Evolutionary conservation across 2,113 vertebrate genomes (phyloP).

Genomic region (Lanius collurio): DNA sequence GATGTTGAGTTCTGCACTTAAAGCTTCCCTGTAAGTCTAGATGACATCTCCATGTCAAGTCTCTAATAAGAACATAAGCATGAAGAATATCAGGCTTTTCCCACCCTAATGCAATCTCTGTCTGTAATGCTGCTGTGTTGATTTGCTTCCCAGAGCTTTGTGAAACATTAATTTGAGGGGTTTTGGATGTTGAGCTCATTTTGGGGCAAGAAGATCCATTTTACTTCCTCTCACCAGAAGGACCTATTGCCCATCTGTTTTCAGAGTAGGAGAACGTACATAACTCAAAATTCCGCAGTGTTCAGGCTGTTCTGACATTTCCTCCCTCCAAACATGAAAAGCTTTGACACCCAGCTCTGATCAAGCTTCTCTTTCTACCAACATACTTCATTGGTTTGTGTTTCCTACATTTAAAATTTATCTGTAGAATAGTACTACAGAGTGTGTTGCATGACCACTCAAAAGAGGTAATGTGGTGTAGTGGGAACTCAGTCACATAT

Average conservation of each 20-base stretch:
- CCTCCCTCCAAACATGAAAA: not conserved
- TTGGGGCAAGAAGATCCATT: not conserved
- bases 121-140: not conserved
- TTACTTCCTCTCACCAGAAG: not conserved
- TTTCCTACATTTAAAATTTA: not conserved
- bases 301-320: not conserved
- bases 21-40: not conserved
- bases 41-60: not conserved
- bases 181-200: not conserved
- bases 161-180: not conserved
- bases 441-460: not conserved
- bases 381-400: not conserved
- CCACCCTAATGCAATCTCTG: not conserved
- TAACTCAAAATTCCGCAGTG: not conserved
- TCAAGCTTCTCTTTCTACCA: not conserved
- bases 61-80: not conserved
- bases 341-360: slow-evolving; percentile 2
- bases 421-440: not conserved
- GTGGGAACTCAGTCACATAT: not conserved
- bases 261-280: not conserved
- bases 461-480: not conserved
- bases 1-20: not conserved
- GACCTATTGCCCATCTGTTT: not conserved
- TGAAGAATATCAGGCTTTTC: not conserved
- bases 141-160: not conserved